Evolutionary conservation across 2,888 invertebrate species (phyloP).

Genomic region (Eupithecia pulchellata): DNA sequence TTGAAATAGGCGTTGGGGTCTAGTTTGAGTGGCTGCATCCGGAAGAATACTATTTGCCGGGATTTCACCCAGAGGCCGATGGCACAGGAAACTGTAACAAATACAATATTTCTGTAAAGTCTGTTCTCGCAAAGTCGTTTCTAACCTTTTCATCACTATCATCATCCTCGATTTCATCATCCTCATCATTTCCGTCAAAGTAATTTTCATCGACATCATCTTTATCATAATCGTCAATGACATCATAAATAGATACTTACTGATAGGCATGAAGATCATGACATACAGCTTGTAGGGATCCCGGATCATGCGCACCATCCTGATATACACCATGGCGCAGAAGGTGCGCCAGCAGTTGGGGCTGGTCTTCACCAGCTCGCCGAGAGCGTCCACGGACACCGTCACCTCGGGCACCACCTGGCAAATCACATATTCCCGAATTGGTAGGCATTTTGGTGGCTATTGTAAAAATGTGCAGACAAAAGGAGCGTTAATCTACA

Average conservation of each 20-base stretch:
- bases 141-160: too few species aligned
- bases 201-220: too few species aligned
- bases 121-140: background rate
- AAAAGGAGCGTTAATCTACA: too few species aligned
- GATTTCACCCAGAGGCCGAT: slow-evolving; percentile 88
- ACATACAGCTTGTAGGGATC: slow-evolving; percentile 90
- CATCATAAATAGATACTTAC: slow-evolving; percentile 62
- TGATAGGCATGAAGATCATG: slow-evolving; percentile 89
- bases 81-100: slow-evolving; percentile 85
- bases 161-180: background rate
- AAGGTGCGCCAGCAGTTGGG: slow-evolving; percentile 87
- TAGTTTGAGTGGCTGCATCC: slow-evolving; percentile 86
- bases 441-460: too few species aligned
- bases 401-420: slow-evolving; percentile 81
- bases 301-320: slow-evolving; percentile 87
- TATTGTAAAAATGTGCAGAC: too few species aligned
- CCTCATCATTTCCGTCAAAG: background rate
- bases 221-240: background rate
- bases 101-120: background rate
- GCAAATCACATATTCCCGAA: slow-evolving; percentile 10
- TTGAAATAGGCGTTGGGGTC: slow-evolving; percentile 87
- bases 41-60: slow-evolving; percentile 86
- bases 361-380: slow-evolving; percentile 87
- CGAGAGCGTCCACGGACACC: slow-evolving; percentile 83
- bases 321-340: slow-evolving; percentile 87